Conservation (phyloP, 2,113 vertebrate species). For the Labeo rohita region DNA sequence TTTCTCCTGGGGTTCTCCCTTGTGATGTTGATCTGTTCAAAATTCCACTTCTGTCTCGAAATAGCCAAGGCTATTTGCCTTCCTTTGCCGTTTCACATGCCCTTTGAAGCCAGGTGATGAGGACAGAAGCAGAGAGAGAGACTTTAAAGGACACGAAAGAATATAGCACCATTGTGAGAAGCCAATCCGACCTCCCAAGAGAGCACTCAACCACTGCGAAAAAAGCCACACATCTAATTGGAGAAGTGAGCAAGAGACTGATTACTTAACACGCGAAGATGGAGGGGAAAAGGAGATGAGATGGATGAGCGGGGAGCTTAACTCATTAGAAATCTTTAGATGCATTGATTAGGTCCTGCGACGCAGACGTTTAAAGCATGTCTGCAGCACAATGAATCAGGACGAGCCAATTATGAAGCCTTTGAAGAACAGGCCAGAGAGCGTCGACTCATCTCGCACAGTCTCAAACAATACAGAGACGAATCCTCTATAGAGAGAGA, state of each 20-base stretch:
- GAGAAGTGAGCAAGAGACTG: slow-evolving; percentile 26
- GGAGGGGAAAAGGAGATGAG: slow-evolving; percentile 33
- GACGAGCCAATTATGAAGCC: slow-evolving; percentile 64
- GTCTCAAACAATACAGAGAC: slow-evolving; percentile 1
- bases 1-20: slow-evolving; percentile 45
- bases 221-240: slow-evolving; percentile 54
- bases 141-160: slow-evolving; percentile 51
- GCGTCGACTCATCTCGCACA: slow-evolving; percentile 25
- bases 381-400: slow-evolving; percentile 49
- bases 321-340: slow-evolving; percentile 71
- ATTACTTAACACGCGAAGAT: slow-evolving; percentile 31
- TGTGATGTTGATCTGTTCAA: slow-evolving; percentile 49
- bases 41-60: slow-evolving; percentile 55
- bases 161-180: slow-evolving; percentile 19
- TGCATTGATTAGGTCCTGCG: slow-evolving; percentile 66
- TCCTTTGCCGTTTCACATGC: slow-evolving; percentile 60
- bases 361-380: slow-evolving; percentile 59
- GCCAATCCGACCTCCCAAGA: slow-evolving; percentile 18
- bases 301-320: slow-evolving; percentile 56
- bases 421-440: slow-evolving; percentile 60
- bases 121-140: slow-evolving; percentile 33
- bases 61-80: slow-evolving; percentile 54
- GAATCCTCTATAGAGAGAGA: slow-evolving; percentile 29
- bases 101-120: slow-evolving; percentile 71
- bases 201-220: slow-evolving; percentile 6